Percentiles rank a stretch among this genome's conserved stretches.
Conservation (phyloP, 2,797 vertebrate genomes). For the Anabacerthia variegaticeps region DNA sequence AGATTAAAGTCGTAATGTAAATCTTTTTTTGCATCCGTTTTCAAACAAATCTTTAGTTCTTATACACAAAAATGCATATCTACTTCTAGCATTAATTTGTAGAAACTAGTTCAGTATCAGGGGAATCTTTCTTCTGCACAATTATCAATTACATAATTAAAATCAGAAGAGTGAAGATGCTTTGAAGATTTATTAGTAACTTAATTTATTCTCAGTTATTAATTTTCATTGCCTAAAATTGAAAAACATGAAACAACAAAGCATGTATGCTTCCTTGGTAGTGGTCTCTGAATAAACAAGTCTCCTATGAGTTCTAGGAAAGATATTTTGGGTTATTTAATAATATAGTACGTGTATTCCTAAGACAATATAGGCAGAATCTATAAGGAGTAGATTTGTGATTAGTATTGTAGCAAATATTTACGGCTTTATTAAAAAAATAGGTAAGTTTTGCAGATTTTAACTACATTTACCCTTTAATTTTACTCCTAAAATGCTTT, state of each 20-base stretch:
- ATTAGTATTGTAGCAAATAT: neutral
- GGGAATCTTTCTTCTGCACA: neutral
- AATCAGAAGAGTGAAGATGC: neutral
- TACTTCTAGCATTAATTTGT: neutral
- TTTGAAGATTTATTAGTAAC: constrained; percentile 41
- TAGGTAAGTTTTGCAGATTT: neutral
- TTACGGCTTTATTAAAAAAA: neutral
- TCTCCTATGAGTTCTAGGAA: neutral
- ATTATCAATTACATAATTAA: constrained; percentile 36
- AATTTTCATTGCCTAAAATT: neutral
- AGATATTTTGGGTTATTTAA: neutral
- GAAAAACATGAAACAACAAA: constrained; percentile 28
- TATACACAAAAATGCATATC: neutral
- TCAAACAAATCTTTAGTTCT: neutral
- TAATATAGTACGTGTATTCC: neutral
- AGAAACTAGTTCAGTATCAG: neutral
- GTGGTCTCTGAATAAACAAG: constrained; percentile 9
- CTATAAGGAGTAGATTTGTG: neutral
- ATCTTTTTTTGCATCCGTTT: neutral
- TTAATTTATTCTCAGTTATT: neutral
- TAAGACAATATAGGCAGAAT: neutral
- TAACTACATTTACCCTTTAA: neutral
- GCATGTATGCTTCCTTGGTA: neutral
- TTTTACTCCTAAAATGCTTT: neutral
- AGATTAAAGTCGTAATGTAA: neutral